Conservation (phyloP, 2,888 invertebrate species). For the Rugalucina vietnamica region DNA sequence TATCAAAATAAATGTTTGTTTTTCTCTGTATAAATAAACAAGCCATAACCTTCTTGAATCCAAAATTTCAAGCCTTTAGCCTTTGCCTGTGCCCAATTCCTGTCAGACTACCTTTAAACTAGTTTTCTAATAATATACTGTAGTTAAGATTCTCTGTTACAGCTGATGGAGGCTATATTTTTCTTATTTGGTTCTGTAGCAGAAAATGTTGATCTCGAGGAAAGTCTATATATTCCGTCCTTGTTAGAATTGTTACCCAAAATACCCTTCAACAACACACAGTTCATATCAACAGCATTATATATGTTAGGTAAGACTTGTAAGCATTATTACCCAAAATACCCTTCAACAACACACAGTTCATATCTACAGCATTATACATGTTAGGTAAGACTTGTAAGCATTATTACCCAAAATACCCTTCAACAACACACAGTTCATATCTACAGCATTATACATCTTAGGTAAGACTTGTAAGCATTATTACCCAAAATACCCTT, state of each 20-base stretch:
- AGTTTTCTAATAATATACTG: too few relatives aligned
- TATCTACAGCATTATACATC: slow-evolving; percentile 90
- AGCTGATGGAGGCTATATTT: slow-evolving; percentile 88
- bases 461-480: slow-evolving; percentile 88
- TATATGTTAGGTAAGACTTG: slow-evolving; percentile 89
- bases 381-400: slow-evolving; percentile 89
- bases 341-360: slow-evolving; percentile 87
- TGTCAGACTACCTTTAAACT: too few relatives aligned
- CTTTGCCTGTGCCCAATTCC: too few relatives aligned
- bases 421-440: slow-evolving; percentile 87
- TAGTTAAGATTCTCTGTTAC: slow-evolving; percentile 68
- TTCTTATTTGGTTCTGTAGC: slow-evolving; percentile 87
- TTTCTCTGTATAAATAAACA: too few relatives aligned
- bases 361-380: slow-evolving; percentile 90
- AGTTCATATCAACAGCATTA: slow-evolving; percentile 89
- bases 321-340: slow-evolving; percentile 88
- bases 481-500: slow-evolving; percentile 88
- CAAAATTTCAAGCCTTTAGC: too few relatives aligned
- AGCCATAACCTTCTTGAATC: too few relatives aligned
- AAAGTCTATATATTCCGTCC: slow-evolving; percentile 86
- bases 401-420: slow-evolving; percentile 88
- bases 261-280: slow-evolving; percentile 87
- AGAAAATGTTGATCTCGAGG: slow-evolving; percentile 86
- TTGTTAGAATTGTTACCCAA: slow-evolving; percentile 87
- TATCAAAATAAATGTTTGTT: too few relatives aligned